Evolutionary conservation across 2,888 invertebrate species (phyloP).

Genomic region (Zootermopsis nevadensis): DNA sequence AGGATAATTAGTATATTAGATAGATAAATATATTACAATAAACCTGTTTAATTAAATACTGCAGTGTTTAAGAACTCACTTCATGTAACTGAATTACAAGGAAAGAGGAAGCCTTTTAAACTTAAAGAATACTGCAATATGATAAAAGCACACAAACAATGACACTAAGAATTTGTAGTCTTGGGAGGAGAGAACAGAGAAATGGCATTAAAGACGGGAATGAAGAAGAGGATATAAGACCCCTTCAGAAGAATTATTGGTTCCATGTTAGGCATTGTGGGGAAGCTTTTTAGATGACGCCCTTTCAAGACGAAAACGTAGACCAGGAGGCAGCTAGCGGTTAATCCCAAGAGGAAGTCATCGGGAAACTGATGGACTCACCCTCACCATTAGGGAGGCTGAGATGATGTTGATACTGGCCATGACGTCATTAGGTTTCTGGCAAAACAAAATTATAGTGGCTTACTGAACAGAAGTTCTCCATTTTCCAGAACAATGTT

Average conservation of each 20-base stretch:
- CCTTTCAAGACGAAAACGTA: constrained; percentile 33
- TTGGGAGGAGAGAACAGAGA: neutral
- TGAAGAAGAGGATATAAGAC: neutral
- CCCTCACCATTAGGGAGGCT: neutral
- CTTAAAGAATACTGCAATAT: neutral
- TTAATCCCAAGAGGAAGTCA: neutral
- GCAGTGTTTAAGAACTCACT: no score
- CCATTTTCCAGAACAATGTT: no score
- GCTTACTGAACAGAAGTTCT: no score
- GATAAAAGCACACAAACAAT: neutral
- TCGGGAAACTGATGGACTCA: neutral
- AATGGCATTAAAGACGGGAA: constrained; percentile 9
- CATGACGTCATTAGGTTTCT: no score
- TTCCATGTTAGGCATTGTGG: neutral
- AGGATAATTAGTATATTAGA: no score
- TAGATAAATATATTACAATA: no score
- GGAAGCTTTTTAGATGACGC: constrained; percentile 19
- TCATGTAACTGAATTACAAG: no score
- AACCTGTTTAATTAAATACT: no score
- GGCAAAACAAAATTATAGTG: no score
- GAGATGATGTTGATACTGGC: no score
- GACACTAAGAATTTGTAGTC: neutral
- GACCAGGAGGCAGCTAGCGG: neutral
- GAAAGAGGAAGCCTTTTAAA: no score
- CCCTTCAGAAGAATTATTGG: constrained; percentile 22